Base-by-base conservation (phyloP, 2,113 vertebrate genomes). In the Notechis scutatus region DNA sequence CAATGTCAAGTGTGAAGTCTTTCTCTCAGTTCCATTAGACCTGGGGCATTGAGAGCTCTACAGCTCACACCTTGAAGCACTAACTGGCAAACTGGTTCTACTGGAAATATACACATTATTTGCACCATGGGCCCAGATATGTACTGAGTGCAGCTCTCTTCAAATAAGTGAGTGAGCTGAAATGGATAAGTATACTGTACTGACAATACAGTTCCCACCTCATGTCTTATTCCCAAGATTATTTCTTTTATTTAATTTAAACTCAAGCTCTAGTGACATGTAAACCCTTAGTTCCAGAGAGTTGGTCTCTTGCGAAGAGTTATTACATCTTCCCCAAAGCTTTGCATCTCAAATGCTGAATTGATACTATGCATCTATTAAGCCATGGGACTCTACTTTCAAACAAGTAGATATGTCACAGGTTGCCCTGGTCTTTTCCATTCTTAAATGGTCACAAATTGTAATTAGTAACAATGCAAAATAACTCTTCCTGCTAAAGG, bases 231-330 rank as follows among this genome's bases (percentile, higher is more conserved):
- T 89, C 91, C 86, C 87, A 42, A 91, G 12, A 45, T 90, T 90
- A 91, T 89, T 47, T 10, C 87, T 92, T 92, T 88, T 34, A 90
- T 95, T 95, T 95, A 87, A 20, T 95, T 95, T 95, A 87, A 23
- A 89, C 88, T 59, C 1, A 0, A 52, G 26, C 88, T 94, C 94
- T 0, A 0, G 59, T 88, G 50, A 42, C 0, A 1, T 94, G 92
- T 55, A 92, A 88, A 94, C 29, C 45, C 91, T 91, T 24, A 3
- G 92, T 94, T 92, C 64, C 88, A 94, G 86, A 93, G 92, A 88
- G 89, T 81, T 91, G 42, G 26, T 92, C 94, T 97, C 92, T 88
- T 95, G 85, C 64, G 64, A 92, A n/a, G 3, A 95, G 56, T 93
- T 90, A 89, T 42, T 88, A 94, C 91, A 42, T 90, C 20, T 45